Conservation (phyloP, 2,113 vertebrate species). For the Limanda limanda region DNA sequence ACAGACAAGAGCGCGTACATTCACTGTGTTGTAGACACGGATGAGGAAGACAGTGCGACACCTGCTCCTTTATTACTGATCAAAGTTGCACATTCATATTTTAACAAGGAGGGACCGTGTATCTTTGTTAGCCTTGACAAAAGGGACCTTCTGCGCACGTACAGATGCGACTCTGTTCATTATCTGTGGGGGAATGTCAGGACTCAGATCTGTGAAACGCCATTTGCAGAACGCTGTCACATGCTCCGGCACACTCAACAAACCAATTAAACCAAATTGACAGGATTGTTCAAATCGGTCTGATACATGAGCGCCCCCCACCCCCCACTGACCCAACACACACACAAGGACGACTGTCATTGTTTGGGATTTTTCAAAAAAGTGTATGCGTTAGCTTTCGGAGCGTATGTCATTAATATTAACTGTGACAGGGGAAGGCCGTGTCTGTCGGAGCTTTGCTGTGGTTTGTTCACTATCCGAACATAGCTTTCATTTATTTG, state of each 20-base stretch:
- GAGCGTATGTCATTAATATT: slow-evolving; percentile 61
- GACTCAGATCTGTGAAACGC: slow-evolving; percentile 67
- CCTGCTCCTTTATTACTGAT: slow-evolving; percentile 63
- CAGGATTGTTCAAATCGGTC: slow-evolving; percentile 67
- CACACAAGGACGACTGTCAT: slow-evolving; percentile 25
- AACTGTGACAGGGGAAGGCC: slow-evolving; percentile 32
- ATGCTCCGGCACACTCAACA: slow-evolving; percentile 52
- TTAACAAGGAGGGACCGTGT: slow-evolving; percentile 49
- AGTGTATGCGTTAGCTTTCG: slow-evolving; percentile 26
- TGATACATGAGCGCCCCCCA: slow-evolving; percentile 28
- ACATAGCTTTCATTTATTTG: slow-evolving; percentile 10
- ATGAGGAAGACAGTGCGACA: slow-evolving; percentile 44
- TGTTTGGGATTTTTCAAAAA: slow-evolving; percentile 62
- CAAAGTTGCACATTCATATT: slow-evolving; percentile 61
- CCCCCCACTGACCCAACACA: neutral
- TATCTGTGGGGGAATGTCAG: slow-evolving; percentile 75
- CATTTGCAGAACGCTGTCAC: slow-evolving; percentile 71
- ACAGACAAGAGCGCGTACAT: slow-evolving; percentile 20
- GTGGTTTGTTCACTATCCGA: slow-evolving; percentile 32
- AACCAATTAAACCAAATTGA: slow-evolving; percentile 81
- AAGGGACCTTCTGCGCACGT: slow-evolving; percentile 41
- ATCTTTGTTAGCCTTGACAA: slow-evolving; percentile 41
- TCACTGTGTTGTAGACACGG: neutral
- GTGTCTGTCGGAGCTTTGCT: slow-evolving; percentile 36
- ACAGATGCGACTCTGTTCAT: slow-evolving; percentile 67